Percentiles rank a stretch among this genome's conserved stretches.
Evolutionary conservation across 2,113 vertebrate genomes (phyloP).

Genomic region (Etheostoma spectabile): DNA sequence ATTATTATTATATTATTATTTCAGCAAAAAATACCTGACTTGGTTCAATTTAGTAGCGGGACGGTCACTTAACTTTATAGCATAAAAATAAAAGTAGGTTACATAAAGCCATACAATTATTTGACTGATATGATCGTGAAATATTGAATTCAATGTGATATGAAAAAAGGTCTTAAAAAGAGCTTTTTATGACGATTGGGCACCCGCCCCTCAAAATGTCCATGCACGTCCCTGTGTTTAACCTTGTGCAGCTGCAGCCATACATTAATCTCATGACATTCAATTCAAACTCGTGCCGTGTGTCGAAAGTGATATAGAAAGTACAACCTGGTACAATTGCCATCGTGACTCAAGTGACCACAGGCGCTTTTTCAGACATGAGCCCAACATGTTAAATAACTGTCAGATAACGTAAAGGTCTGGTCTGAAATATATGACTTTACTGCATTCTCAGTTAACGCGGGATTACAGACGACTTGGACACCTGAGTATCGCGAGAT

Average conservation of each 20-base stretch:
- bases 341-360: not conserved
- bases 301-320: not conserved
- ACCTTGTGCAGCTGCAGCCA: not conserved
- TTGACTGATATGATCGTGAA: no score
- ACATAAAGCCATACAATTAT: no score
- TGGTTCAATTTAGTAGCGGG: no score
- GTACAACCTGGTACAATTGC: not conserved
- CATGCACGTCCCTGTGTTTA: not conserved
- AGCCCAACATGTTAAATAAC: not conserved
- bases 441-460: constrained; percentile 41
- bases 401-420: not conserved
- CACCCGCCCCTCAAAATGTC: no score
- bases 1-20: no score
- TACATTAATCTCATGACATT: not conserved
- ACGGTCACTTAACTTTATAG: no score
- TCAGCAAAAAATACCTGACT: no score
- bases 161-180: no score
- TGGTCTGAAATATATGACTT: not conserved
- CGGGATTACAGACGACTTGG: constrained; percentile 30
- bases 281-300: not conserved
- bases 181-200: no score
- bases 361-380: not conserved
- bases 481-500: constrained; percentile 76
- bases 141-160: no score
- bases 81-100: no score